Base-by-base conservation (phyloP, 2,113 vertebrate species). In the Cricetomys ansorgei region DNA sequence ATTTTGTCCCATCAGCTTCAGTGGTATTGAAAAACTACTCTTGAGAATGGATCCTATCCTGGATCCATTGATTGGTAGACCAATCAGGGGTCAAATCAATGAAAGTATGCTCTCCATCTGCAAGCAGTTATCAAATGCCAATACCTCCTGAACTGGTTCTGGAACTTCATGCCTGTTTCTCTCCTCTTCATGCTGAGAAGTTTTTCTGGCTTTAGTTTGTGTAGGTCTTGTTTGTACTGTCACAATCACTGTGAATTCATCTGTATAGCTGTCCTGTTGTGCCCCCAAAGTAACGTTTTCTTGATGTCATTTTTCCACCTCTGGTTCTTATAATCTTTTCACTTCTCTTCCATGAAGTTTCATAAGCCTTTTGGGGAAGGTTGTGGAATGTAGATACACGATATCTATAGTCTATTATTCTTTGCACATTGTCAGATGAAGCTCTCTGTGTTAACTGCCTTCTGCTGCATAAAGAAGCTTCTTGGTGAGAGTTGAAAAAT, bases 21-120 rank as follows among this genome's bases (percentile, higher is more conserved):
- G 64, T 31, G 29, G 9, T 7, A 6, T 55, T 80, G 8, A 48
- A 79, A 34, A 79, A 53, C 7, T 48, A 53, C 48, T 12, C 5
- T 76, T 50, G 34, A 55, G 50, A 79, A 55, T 25, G 34, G 2
- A 2, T 9, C 53, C 50, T 23, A 21, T 55, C 37, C 76, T 55
- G 4, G 2, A 23, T n/a, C n/a, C n/a, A n/a, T n/a, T n/a, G 9
- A 37, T 1, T 37, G 48, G 34, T n/a, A 23, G 3, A n/a, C 17
- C 10, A n/a, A 23, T n/a, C 19, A n/a, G 34, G 31, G 34, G 34
- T 80, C 50, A 55, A 79, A 37, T 19, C 50, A 80, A 79, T 53
- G 77, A 55, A 80, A 55, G 19, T 80, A n/a, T 9, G 55, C 77
- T 55, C 1, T 4, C 15, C 45, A 15, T 55, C 76, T 37, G 8